Conservation (phyloP, 2,797 vertebrate species). For the Benthosema pterotum region DNA sequence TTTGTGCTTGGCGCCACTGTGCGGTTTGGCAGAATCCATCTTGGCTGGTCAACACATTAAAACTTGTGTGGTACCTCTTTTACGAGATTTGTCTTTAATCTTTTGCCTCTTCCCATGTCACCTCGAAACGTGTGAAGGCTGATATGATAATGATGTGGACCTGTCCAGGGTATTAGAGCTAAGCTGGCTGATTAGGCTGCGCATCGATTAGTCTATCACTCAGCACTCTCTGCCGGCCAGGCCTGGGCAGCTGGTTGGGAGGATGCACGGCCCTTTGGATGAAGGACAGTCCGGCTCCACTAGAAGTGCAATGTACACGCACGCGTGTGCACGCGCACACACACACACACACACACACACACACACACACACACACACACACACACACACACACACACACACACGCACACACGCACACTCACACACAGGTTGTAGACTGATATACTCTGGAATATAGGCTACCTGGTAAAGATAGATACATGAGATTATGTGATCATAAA, state of each 20-base stretch:
- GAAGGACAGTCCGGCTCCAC: not conserved
- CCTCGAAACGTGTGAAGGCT: conserved; percentile 75
- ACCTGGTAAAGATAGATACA: too few relatives aligned
- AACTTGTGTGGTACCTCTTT: conserved; percentile 65
- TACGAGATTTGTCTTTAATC: conserved; percentile 77
- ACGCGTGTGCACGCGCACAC: not conserved
- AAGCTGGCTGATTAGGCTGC: conserved; percentile 83
- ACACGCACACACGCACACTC: not conserved
- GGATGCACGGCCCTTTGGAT: not conserved
- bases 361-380: conserved; percentile 9
- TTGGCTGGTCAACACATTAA: conserved; percentile 57
- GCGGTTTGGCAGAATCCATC: conserved; percentile 38
- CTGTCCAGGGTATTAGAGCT: conserved; percentile 83
- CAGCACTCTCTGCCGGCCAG: conserved; percentile 60
- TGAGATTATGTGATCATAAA: too few relatives aligned
- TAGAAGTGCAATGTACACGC: not conserved
- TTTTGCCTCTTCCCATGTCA: conserved; percentile 76
- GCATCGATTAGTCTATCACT: conserved; percentile 83
- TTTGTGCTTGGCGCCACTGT: conserved; percentile 32
- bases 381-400: conserved; percentile 15
- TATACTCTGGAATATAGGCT: too few relatives aligned
- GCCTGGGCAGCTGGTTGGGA: conserved; percentile 39
- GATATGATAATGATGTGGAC: conserved; percentile 86
- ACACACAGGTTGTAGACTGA: not conserved
- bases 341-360: not conserved